phyloP scores from a whole-genome alignment of 2,888 invertebrate genomes.

The Synergus japonicus region DNA sequence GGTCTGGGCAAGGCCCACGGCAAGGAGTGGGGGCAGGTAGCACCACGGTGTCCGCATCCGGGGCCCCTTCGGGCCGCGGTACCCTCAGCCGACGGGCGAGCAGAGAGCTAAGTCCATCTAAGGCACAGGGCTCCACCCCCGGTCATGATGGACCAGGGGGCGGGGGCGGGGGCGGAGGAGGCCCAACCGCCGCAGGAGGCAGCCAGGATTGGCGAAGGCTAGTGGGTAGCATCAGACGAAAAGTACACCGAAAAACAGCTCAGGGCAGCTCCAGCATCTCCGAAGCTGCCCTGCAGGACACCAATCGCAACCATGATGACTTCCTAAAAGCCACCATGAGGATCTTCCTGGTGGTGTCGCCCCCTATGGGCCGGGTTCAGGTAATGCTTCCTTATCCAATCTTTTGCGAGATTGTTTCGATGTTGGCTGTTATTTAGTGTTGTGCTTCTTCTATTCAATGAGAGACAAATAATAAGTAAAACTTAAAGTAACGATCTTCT shows the following conservation, averaged over 20 bases:
- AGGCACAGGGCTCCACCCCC: conserved; percentile 56
- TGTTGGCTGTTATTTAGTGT: not conserved
- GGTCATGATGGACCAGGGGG: conserved; percentile 53
- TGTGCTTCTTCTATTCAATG: not conserved
- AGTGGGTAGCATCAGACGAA: conserved; percentile 75
- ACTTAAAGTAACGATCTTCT: no score
- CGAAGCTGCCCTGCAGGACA: conserved; percentile 61
- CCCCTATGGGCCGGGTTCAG: conserved; percentile 82
- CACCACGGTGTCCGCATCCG: conserved; percentile 72
- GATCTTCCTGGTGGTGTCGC: conserved; percentile 86
- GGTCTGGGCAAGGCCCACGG: conserved; percentile 3
- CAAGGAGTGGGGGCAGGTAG: conserved; percentile 51
- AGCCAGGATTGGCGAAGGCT: conserved; percentile 76
- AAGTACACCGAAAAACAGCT: conserved; percentile 70
- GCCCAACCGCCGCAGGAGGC: conserved; percentile 54
- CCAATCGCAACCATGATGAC: conserved; percentile 81
- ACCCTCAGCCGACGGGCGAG: conserved; percentile 71
- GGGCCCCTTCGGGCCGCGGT: conserved; percentile 65
- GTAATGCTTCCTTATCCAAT: conserved; percentile 69
- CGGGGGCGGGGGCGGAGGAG: conserved; percentile 60
- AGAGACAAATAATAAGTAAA: no score
- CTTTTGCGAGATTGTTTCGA: not conserved
- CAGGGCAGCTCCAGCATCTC: conserved; percentile 64
- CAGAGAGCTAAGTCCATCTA: conserved; percentile 71
- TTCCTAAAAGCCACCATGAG: conserved; percentile 86